Evolutionary conservation across 2,888 invertebrate genomes (phyloP).

Genomic region (Eupithecia pulchellata): DNA sequence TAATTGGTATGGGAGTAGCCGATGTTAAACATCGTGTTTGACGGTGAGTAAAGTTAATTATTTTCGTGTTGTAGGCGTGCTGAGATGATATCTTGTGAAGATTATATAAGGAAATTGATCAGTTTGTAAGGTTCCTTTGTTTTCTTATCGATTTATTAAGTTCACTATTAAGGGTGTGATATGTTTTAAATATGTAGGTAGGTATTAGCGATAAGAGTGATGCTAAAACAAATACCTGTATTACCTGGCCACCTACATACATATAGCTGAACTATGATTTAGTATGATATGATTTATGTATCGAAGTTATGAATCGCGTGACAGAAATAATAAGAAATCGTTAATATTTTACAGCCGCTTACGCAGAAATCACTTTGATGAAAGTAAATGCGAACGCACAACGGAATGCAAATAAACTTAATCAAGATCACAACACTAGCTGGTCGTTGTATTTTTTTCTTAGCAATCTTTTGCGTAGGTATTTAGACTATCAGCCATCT

Average conservation of each 20-base stretch:
- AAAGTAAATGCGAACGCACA: slow-evolving; percentile 40
- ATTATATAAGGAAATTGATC: slow-evolving; percentile 75
- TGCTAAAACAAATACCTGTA: background rate
- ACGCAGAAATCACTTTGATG: slow-evolving; percentile 37
- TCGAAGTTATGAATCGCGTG: slow-evolving; percentile 19
- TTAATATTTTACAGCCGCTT: slow-evolving; percentile 38
- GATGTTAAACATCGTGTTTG: slow-evolving; percentile 82
- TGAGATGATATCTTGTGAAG: slow-evolving; percentile 72
- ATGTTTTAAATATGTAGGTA: background rate
- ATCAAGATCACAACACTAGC: slow-evolving; percentile 53
- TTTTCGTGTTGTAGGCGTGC: slow-evolving; percentile 82
- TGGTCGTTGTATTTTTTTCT: slow-evolving; percentile 56
- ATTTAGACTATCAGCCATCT: slow-evolving; percentile 63
- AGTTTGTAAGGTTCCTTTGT: slow-evolving; percentile 64
- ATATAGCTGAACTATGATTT: no score
- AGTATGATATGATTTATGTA: no score
- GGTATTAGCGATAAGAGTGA: background rate
- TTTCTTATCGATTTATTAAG: slow-evolving; percentile 37
- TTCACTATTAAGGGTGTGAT: background rate
- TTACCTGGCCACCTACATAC: background rate
- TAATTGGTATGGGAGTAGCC: slow-evolving; percentile 83
- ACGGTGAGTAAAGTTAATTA: slow-evolving; percentile 80
- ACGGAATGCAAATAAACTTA: slow-evolving; percentile 58
- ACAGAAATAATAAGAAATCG: slow-evolving; percentile 37
- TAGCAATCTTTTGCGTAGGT: no score